Evolutionary conservation across 2,888 invertebrate genomes (phyloP), one percentile per base, ranked within the genome.

Genomic region (Helicoverpa assulta): DNA sequence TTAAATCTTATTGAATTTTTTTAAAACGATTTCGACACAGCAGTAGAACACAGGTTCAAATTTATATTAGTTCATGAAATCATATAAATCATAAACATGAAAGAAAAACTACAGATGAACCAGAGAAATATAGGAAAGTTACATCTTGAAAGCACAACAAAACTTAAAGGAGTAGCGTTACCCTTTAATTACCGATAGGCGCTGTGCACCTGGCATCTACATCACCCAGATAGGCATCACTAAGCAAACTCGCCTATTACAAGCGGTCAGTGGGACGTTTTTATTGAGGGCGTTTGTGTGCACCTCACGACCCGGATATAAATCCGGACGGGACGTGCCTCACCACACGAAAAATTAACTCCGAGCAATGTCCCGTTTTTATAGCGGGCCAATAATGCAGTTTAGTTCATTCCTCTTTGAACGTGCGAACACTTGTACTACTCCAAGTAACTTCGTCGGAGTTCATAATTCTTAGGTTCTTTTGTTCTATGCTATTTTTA

Each of bases 341-440:
- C 78, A 83, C 89, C 87, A 84, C 87, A 90, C 88, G 88, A 92
- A 91, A 91, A 92, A 92, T 91, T 92, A 90, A 91, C 89, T 90
- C 82, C 82, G 77, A 79, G 84, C 88, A 76, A 87, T 88, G 88
- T 88, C 82, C 86, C 78, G 85, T 89, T 91, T 91, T 89, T 89
- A 90, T 86, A 81, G 84, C 81, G 51, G 80, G 80, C 84, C 86
- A 86, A 89, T 90, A 90, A 88, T 86, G 85, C 85, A 86, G 83
- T 88, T 88, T 85, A 86, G 83, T 81, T 84, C 87, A 84, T 87
- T 85, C 70, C 74, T 85, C 79, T 84, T 71, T 70, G 82, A 77
- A 85, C 89, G 87, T 87, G 88, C 78, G 67, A 78, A 70, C 76
- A 71, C 77, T 77, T 77, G 77, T 77, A 70, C 62, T 77, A 76